phyloP scores from a whole-genome alignment of 1,140 invertebrate species.

The Procambarus virginalis region DNA sequence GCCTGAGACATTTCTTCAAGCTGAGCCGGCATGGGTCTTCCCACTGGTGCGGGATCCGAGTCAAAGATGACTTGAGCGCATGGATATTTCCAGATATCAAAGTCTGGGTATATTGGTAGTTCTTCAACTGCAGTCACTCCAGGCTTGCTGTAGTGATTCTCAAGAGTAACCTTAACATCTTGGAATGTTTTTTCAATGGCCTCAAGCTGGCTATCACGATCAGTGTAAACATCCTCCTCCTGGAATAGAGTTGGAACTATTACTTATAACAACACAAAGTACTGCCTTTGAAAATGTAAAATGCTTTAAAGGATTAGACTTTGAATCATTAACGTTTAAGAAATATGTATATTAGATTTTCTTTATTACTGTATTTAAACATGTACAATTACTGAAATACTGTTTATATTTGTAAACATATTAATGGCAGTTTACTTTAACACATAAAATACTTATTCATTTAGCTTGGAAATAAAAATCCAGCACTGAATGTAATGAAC shows the following conservation, averaged over 20 bases:
- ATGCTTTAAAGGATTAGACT: too few species aligned
- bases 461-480: too few species aligned
- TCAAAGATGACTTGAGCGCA: conserved; percentile 99
- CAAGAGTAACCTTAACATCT: conserved; percentile 89
- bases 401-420: too few species aligned
- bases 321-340: too few species aligned
- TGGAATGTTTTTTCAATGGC: conserved; percentile 99
- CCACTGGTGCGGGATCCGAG: conserved; percentile 92
- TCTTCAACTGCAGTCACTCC: conserved; percentile 94
- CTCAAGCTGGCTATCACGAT: conserved; percentile 96
- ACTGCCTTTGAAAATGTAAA: too few species aligned
- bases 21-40: conserved; percentile 87
- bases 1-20: conserved; percentile 99
- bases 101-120: conserved; percentile 94
- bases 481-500: too few species aligned
- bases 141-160: conserved; percentile 96
- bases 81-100: conserved; percentile 96
- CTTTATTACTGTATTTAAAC: too few species aligned
- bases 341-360: too few species aligned
- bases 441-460: too few species aligned
- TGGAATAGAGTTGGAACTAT: conserved; percentile 60
- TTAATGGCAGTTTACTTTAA: too few species aligned
- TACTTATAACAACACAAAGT: too few species aligned
- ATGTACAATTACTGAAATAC: too few species aligned
- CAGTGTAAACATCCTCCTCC: conserved; percentile 96